Conservation (phyloP, 1,140 invertebrate genomes). For the Ptiloglossa arizonensis region DNA sequence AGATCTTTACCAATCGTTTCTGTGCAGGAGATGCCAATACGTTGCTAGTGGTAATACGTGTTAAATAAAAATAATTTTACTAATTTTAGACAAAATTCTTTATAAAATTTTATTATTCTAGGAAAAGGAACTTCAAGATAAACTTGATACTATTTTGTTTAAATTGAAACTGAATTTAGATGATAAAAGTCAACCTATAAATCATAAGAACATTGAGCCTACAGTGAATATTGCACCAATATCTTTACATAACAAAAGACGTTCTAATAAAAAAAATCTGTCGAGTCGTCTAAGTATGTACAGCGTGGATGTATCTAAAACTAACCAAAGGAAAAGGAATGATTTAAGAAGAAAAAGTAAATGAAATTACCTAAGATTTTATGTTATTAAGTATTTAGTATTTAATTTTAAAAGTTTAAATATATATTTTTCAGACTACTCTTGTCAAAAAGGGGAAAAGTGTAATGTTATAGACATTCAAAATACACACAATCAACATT, state of each 20-base stretch:
- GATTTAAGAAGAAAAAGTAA: conserved; percentile 52
- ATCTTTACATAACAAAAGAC: conserved; percentile 62
- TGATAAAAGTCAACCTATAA: conserved; percentile 64
- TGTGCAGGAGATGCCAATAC: conserved; percentile 73
- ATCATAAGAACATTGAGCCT: conserved; percentile 50
- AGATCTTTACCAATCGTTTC: conserved; percentile 71
- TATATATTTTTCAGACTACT: conserved; percentile 47
- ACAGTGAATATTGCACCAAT: conserved; percentile 59
- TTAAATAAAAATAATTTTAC: conserved; percentile 30
- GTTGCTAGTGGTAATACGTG: conserved; percentile 66
- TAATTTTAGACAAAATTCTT: background rate
- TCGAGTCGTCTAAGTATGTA: conserved; percentile 74
- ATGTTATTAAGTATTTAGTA: background rate
- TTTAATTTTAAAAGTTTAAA: conserved; percentile 13
- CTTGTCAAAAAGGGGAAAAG: conserved; percentile 56
- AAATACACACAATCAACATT: conserved; percentile 44
- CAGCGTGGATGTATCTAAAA: conserved; percentile 65
- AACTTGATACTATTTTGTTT: conserved; percentile 72
- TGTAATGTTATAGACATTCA: conserved; percentile 27
- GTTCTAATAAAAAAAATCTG: conserved; percentile 45
- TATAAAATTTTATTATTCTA: conserved; percentile 56
- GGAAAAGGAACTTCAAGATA: conserved; percentile 71
- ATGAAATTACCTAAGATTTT: conserved; percentile 28
- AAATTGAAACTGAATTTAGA: conserved; percentile 71
- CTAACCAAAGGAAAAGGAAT: conserved; percentile 62